phyloP scores from a whole-genome alignment of 2,888 invertebrate species.

The Eupithecia inturbata region DNA sequence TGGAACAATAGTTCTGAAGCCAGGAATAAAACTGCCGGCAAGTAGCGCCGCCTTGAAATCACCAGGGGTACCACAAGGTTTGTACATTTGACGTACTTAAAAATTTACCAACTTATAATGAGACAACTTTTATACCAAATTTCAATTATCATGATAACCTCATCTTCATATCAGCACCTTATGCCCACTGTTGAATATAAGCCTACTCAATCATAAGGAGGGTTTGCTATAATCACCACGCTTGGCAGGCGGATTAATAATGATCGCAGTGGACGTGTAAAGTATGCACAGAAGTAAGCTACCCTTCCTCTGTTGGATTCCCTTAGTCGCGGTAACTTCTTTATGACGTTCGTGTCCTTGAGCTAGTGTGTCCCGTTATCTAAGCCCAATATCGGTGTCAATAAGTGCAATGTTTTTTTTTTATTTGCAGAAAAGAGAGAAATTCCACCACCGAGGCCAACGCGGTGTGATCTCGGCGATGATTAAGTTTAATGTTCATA shows the following conservation, averaged over 20 bases:
- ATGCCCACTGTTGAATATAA: not conserved
- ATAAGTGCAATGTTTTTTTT: constrained; percentile 11
- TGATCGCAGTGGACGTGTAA: not conserved
- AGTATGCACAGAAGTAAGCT: not conserved
- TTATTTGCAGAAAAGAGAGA: constrained; percentile 54
- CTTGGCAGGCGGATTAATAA: no score
- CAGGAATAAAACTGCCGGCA: constrained; percentile 73
- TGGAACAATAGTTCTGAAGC: constrained; percentile 80
- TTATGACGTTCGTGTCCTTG: not conserved
- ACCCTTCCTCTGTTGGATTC: not conserved
- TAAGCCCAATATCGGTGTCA: not conserved
- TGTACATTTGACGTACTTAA: constrained; percentile 24
- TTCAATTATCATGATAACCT: no score
- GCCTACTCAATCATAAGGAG: not conserved
- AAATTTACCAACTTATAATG: not conserved
- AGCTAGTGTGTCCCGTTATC: not conserved
- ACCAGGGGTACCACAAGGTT: constrained; percentile 59
- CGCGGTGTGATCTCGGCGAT: constrained; percentile 61
- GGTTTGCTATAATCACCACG: not conserved
- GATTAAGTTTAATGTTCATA: constrained; percentile 18
- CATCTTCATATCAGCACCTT: not conserved
- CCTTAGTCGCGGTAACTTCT: not conserved
- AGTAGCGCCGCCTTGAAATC: constrained; percentile 56
- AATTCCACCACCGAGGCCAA: constrained; percentile 62
- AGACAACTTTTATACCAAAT: no score